Percentiles rank a stretch among this genome's conserved stretches.
These are phyloP conservation scores for Rhabdornis inornatus DNA, from an alignment of 2,113 vertebrate genomes.

Conservation along the genomic window DNA sequence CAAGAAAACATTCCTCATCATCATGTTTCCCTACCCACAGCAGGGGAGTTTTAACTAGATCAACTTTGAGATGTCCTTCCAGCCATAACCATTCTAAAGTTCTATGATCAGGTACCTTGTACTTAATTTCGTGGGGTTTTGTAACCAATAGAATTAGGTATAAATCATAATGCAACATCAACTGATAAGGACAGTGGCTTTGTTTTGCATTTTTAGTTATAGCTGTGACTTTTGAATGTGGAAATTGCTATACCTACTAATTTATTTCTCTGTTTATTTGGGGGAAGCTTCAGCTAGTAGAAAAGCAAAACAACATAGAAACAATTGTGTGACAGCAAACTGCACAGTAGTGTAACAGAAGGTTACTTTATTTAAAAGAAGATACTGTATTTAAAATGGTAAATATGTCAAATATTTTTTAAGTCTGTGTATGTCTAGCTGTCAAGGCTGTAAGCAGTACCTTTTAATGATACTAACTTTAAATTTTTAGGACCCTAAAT, in stretches of 20 bases:
- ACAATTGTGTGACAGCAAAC: neutral
- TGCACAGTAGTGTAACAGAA: neutral
- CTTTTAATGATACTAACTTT: neutral
- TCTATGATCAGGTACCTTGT: neutral
- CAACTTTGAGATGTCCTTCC: neutral
- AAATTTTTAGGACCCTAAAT: neutral
- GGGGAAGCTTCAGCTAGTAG: neutral
- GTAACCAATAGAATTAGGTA: neutral
- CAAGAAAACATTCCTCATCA: neutral
- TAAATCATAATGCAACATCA: neutral
- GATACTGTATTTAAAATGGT: neutral
- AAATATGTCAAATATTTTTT: neutral
- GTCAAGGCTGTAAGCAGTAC: neutral
- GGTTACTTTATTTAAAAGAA: neutral
- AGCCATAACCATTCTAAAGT: neutral
- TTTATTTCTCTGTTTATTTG: neutral
- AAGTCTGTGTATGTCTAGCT: neutral
- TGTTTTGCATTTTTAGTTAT: slow-evolving; percentile 12
- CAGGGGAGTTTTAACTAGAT: neutral
- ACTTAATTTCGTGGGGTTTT: neutral
- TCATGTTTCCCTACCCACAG: neutral
- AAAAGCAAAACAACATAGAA: neutral
- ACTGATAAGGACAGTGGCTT: neutral
- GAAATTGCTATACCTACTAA: neutral
- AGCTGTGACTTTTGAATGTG: neutral